Evolutionary conservation across 2,888 invertebrate species (phyloP).

Genomic region (Ormyrus nitidulus): DNA sequence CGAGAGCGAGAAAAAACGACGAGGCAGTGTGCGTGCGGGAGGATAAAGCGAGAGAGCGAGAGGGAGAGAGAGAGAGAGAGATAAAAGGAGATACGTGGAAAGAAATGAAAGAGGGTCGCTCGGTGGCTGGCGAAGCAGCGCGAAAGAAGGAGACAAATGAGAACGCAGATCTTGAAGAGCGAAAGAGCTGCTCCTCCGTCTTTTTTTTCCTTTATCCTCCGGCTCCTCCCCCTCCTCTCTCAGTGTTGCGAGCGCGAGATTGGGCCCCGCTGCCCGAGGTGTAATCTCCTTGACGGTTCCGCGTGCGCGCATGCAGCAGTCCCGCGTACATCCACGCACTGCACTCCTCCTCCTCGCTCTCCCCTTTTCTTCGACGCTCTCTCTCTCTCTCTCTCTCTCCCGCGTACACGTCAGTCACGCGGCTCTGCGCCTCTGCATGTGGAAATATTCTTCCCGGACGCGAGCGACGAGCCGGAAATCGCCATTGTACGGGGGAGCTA

Average conservation of each 20-base stretch:
- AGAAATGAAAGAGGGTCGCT: slow-evolving; percentile 56
- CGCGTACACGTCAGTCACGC: slow-evolving; percentile 36
- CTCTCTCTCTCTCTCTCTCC: slow-evolving; percentile 30
- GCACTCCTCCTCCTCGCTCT: slow-evolving; percentile 26
- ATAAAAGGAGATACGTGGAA: slow-evolving; percentile 51
- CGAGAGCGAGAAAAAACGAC: slow-evolving; percentile 17
- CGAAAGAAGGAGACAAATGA: slow-evolving; percentile 66
- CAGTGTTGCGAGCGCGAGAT: slow-evolving; percentile 10
- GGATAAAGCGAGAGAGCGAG: slow-evolving; percentile 39
- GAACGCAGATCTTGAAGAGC: slow-evolving; percentile 57
- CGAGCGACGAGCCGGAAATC: slow-evolving; percentile 69
- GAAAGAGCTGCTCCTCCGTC: slow-evolving; percentile 19
- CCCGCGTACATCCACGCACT: slow-evolving; percentile 29
- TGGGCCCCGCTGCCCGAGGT: slow-evolving; percentile 59
- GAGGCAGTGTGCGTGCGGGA: slow-evolving; percentile 8
- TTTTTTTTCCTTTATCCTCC: slow-evolving; percentile 4
- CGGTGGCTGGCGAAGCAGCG: slow-evolving; percentile 39
- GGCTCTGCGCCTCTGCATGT: slow-evolving; percentile 34
- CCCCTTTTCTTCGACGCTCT: slow-evolving; percentile 27
- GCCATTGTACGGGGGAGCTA: slow-evolving; percentile 60
- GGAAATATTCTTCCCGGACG: slow-evolving; percentile 62
- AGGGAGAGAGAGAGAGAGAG: slow-evolving; percentile 44
- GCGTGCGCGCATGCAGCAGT: slow-evolving; percentile 12
- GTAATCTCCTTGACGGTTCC: slow-evolving; percentile 63
- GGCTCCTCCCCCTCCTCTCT: slow-evolving; percentile 30